Base-by-base conservation (phyloP, 37 sponge, comb jelly and placozoan species). In the Petrosia ficiformis region DNA sequence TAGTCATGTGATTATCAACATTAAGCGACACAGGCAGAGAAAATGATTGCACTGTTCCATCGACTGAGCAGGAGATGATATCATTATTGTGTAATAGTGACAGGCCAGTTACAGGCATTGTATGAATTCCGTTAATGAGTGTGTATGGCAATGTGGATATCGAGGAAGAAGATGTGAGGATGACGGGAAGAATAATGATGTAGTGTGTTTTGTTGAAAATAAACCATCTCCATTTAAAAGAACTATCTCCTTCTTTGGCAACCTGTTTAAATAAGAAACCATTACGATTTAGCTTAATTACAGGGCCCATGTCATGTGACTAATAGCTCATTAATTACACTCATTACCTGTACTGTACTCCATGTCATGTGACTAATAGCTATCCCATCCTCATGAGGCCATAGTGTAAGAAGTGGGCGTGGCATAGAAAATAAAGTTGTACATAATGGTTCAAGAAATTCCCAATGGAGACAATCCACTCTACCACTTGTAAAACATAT, bases 51-150 rank as follows among this genome's bases (percentile, higher is more conserved):
- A 61, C 5, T 6, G 63, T 26, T 61, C 63, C 63, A n/a, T 61
- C 63, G 26, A 22, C 5, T 61, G 63, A 61, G n/a, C 63, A 61
- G 5, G 63, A 26, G 6, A 61, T 61, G 63, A 61, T 29, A 61
- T 61, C 63, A 61, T 61, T 61, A 61, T 61, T 61, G 28, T 11
- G 63, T 61, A 61, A 61, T 61, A 29, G 26, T 5, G 63, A 6
- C 5, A 61, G 11, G 5, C 63, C 63, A 26, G 63, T 26, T 8
- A 61, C 63, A 22, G 63, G 22, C 11, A 26, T 8, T 5, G 63
- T 61, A 22, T 61, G 63, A 22, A 6, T 61, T 61, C 54, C 16
- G 54, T 10, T 19, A 10, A 48, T 16, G 14, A 48, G 54, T 10
- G 14, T 19, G 54, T 48, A 48, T 48, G 10, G 54, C 10, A 16